Evolutionary conservation across 2,797 vertebrate species (phyloP), one percentile per base, ranked within the genome.

Genomic region (Nannoperca australis): DNA sequence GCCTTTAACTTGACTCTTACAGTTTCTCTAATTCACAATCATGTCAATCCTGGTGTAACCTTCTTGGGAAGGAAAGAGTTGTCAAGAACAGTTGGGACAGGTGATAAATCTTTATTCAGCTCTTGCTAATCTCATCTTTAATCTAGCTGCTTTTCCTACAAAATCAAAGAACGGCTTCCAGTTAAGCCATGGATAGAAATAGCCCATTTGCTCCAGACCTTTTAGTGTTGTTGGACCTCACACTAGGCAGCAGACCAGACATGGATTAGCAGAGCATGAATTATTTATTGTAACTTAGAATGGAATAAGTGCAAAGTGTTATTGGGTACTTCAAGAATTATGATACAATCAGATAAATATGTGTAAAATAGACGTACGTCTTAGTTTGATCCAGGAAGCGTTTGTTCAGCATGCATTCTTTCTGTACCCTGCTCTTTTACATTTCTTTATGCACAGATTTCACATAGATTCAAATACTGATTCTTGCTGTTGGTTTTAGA

Each of bases 61-160:
- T 83, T 82, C 55, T 15, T 60, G 59, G 70, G 18, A 60, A 65
- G 45, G 40, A 72, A 70, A 49, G 44, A 76, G 56, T 62, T 72
- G 73, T 87, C 70, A 56, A 45, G 70, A 81, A 83, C 88, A 87
- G 83, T 87, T 74, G 84, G 56, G 53, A 77, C 76, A 79, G 76
- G 68, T 70, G 45, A 51, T 77, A 80, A 76, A 15, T 85, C 75
- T 90, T 76, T 84, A 73, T 79, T 82, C 60, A 58, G 62, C 50
- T 68, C 30, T 54, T 63, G 15, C 60, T 91, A 84, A 91, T 89
- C 73, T 86, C 61, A 69, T 49, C 42, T 78, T 78, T 84, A 88
- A 89, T 83, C 85, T 76, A 69, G 32, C 59, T 73, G 59, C 53
- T 59, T 42, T 78, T 36, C 17, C 15, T 53, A 42, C 66, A 64